These are phyloP conservation scores for Centropyge bicolor DNA, from an alignment of 2,797 vertebrate genomes.

Conservation along the genomic window DNA sequence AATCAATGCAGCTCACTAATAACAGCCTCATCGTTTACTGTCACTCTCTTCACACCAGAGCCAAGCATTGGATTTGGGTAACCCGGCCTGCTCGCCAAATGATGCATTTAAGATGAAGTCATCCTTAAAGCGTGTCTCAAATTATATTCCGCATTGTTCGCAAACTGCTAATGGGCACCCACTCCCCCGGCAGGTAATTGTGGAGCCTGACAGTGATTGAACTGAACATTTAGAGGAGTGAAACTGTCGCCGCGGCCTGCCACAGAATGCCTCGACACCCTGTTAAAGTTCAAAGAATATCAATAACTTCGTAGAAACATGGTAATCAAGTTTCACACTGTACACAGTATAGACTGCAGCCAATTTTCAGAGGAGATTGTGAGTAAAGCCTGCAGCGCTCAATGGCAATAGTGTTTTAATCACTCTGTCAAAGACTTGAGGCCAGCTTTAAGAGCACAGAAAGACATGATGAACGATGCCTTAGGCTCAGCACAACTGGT, in stretches of 20 bases:
- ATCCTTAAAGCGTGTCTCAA: slow-evolving; percentile 22
- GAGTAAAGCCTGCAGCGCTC: slow-evolving; percentile 66
- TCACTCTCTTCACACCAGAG: not conserved
- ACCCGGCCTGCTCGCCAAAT: not conserved
- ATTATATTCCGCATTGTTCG: slow-evolving; percentile 8
- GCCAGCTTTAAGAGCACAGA: slow-evolving; percentile 69
- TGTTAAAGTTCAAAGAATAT: slow-evolving; percentile 73
- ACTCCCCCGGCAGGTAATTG: slow-evolving; percentile 5
- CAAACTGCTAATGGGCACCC: slow-evolving; percentile 8
- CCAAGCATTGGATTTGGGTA: not conserved
- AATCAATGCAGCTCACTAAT: not conserved
- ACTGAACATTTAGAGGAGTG: slow-evolving; percentile 39
- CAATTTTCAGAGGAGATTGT: slow-evolving; percentile 69
- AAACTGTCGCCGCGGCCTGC: slow-evolving; percentile 36
- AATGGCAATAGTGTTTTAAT: slow-evolving; percentile 78
- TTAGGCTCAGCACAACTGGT: slow-evolving; percentile 55
- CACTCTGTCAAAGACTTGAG: slow-evolving; percentile 73
- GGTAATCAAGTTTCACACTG: slow-evolving; percentile 68
- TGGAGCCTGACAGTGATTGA: slow-evolving; percentile 58
- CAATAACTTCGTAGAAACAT: slow-evolving; percentile 68
- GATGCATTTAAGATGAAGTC: slow-evolving; percentile 10
- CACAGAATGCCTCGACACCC: slow-evolving; percentile 24
- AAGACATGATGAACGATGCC: slow-evolving; percentile 78
- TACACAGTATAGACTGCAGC: slow-evolving; percentile 42
- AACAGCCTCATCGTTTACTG: not conserved